These are phyloP conservation scores for Aulostomus chinensis DNA, from an alignment of 2,797 vertebrate genomes.

Conservation along the genomic window DNA sequence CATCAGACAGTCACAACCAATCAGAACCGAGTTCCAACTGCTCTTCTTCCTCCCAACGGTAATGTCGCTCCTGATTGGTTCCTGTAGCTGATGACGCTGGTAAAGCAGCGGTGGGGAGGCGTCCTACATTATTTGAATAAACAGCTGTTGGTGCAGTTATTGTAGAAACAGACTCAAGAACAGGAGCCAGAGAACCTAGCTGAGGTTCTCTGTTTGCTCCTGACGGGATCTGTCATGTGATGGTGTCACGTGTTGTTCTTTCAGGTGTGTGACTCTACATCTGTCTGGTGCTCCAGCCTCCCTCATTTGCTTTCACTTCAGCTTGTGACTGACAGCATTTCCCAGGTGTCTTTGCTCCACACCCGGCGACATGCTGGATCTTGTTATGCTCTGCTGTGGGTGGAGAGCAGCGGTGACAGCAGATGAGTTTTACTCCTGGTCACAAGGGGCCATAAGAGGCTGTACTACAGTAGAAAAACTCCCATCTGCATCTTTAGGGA, in stretches of 20 bases:
- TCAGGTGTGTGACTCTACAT: not conserved
- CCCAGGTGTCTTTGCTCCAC: slow-evolving; percentile 5
- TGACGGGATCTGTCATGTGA: not conserved
- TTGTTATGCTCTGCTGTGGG: not conserved
- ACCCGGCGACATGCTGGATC: not conserved
- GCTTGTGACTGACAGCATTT: slow-evolving; percentile 9
- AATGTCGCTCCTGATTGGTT: no score
- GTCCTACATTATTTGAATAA: no score
- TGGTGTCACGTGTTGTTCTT: not conserved
- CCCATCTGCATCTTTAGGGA: not conserved
- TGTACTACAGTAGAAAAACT: not conserved
- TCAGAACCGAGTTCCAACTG: no score
- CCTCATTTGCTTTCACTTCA: not conserved
- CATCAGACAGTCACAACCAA: no score
- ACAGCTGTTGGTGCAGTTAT: no score
- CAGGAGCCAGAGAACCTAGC: no score
- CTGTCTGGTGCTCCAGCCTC: not conserved
- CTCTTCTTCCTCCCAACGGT: no score
- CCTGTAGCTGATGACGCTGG: no score
- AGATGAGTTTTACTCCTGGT: not conserved
- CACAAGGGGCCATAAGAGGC: not conserved
- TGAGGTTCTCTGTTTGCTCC: no score
- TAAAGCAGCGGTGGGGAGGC: no score
- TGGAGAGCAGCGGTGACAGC: not conserved
- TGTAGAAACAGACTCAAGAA: no score